Conservation (phyloP, 2,113 vertebrate genomes). For the Eonycteris spelaea region DNA sequence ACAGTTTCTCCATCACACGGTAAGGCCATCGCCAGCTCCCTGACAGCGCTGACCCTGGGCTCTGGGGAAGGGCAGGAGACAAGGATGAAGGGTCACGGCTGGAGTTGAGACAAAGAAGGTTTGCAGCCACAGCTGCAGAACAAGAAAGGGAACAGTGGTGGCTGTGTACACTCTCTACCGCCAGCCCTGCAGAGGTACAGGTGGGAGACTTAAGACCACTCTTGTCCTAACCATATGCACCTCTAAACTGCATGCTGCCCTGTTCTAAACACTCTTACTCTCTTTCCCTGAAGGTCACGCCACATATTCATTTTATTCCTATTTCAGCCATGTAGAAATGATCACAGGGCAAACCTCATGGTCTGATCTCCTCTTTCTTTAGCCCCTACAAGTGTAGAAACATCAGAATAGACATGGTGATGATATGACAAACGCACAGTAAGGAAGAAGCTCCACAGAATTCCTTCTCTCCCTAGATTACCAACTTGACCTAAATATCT, state of each 20-base stretch:
- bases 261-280: neutral
- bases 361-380: neutral
- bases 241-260: neutral
- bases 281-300: neutral
- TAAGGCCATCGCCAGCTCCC: conserved; percentile 58
- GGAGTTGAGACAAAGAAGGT: neutral
- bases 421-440: neutral
- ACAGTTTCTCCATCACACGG: conserved; percentile 85
- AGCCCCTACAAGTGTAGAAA: neutral
- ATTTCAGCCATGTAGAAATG: neutral
- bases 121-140: neutral
- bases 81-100: neutral
- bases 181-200: fast-evolving
- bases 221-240: neutral
- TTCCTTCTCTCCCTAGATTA: neutral
- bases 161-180: fast-evolving
- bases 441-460: neutral
- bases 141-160: fast-evolving
- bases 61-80: neutral
- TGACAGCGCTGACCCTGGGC: neutral
- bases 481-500: neutral
- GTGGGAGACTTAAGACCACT: fast-evolving
- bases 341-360: neutral
- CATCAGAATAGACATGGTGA: neutral
- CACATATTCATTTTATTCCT: neutral